Conservation (phyloP, 2,797 vertebrate genomes). For the Dendrocincla fuliginosa region DNA sequence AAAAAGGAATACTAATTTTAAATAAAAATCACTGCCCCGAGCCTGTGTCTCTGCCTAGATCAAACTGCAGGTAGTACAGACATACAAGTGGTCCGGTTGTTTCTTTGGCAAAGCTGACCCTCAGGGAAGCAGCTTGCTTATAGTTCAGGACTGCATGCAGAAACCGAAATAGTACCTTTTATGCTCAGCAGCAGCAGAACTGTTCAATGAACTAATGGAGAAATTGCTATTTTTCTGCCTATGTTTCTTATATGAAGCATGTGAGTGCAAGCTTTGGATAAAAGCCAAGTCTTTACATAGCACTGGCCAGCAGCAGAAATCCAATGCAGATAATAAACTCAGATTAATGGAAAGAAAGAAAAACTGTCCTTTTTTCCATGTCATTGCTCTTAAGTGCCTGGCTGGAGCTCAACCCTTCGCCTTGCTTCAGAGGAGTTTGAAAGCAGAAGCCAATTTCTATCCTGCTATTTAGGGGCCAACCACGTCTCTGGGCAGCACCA, state of each 20-base stretch:
- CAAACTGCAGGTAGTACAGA: neutral
- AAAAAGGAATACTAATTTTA: neutral
- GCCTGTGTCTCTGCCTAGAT: neutral
- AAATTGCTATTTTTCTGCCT: neutral
- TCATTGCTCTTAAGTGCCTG: neutral
- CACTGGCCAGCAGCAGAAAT: neutral
- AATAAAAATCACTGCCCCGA: neutral
- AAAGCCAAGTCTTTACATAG: constrained; percentile 10
- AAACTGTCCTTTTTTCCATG: neutral
- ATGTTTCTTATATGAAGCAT: neutral
- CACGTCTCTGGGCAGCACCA: neutral
- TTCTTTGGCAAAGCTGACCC: neutral
- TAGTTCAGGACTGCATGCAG: neutral
- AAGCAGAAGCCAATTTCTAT: neutral
- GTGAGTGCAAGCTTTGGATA: neutral
- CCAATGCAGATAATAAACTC: neutral
- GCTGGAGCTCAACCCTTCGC: neutral
- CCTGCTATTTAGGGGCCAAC: neutral
- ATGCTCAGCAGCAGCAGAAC: neutral
- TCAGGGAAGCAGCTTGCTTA: neutral
- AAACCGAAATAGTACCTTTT: neutral
- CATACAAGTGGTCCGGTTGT: neutral
- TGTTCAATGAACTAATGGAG: neutral
- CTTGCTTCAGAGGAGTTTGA: neutral
- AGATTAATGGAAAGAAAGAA: neutral